phyloP scores from a whole-genome alignment of 2,113 vertebrate species.

The Gadus chalcogrammus region DNA sequence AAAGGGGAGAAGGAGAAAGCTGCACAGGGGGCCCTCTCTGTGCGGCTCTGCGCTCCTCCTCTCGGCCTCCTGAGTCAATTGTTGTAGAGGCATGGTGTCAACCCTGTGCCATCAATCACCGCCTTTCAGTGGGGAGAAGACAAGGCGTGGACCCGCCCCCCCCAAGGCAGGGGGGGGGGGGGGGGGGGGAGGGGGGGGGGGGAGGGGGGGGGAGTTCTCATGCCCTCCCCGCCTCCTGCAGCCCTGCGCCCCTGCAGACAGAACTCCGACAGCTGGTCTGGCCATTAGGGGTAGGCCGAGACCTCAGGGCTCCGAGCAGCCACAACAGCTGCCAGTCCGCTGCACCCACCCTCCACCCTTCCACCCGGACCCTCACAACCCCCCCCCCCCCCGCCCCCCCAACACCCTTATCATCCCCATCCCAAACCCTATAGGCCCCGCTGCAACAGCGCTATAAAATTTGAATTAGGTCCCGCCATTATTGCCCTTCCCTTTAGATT shows the following conservation, averaged over 20 bases:
- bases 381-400: slow-evolving; percentile 31
- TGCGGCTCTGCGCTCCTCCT: slow-evolving; percentile 65
- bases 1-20: slow-evolving; percentile 57
- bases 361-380: slow-evolving; percentile 47
- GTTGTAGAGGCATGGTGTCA: slow-evolving; percentile 76
- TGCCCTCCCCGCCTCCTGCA: slow-evolving; percentile 77
- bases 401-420: slow-evolving; percentile 4
- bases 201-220: slow-evolving; percentile 80
- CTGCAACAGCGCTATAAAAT: slow-evolving; percentile 58
- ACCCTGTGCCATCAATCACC: slow-evolving; percentile 79
- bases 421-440: no score
- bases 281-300: slow-evolving; percentile 74
- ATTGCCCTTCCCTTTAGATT: slow-evolving; percentile 60
- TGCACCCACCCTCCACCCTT: slow-evolving; percentile 44
- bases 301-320: slow-evolving; percentile 71
- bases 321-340: slow-evolving; percentile 78
- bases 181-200: no score
- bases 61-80: slow-evolving; percentile 76
- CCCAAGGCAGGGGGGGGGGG: slow-evolving; percentile 69
- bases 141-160: slow-evolving; percentile 76
- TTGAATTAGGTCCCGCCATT: slow-evolving; percentile 60
- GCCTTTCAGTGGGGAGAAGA: slow-evolving; percentile 77
- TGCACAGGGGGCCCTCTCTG: slow-evolving; percentile 54
- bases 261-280: slow-evolving; percentile 79
- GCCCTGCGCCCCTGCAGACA: slow-evolving; percentile 71